Conservation (phyloP, 2,113 vertebrate species). For the Eptesicus fuscus region DNA sequence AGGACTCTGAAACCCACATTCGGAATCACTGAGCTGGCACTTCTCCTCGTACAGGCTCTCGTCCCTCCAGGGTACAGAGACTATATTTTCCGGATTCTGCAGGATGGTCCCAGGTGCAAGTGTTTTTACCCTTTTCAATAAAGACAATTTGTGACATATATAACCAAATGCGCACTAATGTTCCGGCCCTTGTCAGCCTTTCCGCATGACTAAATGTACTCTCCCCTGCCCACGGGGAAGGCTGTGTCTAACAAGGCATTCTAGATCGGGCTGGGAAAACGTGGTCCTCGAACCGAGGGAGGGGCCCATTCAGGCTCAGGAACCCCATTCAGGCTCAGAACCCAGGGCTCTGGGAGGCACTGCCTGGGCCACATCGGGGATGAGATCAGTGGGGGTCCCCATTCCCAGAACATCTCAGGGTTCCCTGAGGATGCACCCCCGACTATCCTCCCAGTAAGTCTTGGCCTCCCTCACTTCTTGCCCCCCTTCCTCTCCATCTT, state of each 20-base stretch:
- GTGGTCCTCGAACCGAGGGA: background rate
- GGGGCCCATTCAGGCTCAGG: background rate
- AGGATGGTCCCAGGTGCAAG: background rate
- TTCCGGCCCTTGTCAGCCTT: background rate
- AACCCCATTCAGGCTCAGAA: too few relatives aligned
- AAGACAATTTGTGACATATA: slow-evolving; percentile 11
- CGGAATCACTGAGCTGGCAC: accelerated
- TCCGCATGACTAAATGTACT: background rate
- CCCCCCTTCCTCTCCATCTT: background rate
- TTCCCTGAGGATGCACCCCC: too few relatives aligned
- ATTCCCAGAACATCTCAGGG: accelerated
- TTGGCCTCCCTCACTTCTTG: background rate
- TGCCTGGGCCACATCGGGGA: background rate
- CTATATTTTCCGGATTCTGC: background rate
- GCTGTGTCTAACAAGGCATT: background rate
- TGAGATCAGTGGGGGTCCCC: background rate
- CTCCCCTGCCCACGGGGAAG: background rate
- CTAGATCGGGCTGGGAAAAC: background rate
- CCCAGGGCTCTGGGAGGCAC: too few relatives aligned
- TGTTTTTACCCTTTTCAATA: slow-evolving; percentile 12
- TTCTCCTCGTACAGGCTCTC: accelerated
- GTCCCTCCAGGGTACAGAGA: background rate
- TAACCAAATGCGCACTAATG: background rate
- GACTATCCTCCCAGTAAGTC: too few relatives aligned
- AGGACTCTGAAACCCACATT: background rate